phyloP scores from a whole-genome alignment of 1,140 invertebrate species.

The Macrostomum lignano region DNA sequence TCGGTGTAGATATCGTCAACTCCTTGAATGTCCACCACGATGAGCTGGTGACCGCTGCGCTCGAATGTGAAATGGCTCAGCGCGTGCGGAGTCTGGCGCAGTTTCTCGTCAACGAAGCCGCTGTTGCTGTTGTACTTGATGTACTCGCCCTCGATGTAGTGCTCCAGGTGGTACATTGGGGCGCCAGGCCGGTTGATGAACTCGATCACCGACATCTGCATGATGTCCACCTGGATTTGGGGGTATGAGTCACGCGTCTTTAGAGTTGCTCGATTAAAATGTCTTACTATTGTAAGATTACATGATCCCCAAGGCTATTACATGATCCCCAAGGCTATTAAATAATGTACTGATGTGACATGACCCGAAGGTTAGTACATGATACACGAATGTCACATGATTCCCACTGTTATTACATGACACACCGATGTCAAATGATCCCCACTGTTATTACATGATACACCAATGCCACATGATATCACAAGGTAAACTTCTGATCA shows the following conservation, averaged over 20 bases:
- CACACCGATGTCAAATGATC: too few relatives aligned
- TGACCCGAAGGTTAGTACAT: too few relatives aligned
- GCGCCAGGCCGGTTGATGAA: slow-evolving; percentile 29
- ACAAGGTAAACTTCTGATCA: not conserved
- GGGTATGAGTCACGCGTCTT: not conserved
- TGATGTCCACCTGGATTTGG: slow-evolving; percentile 31
- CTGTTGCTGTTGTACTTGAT: slow-evolving; percentile 38
- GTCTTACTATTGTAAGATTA: not conserved
- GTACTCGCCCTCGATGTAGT: slow-evolving; percentile 35
- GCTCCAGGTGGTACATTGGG: slow-evolving; percentile 34
- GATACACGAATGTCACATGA: too few relatives aligned
- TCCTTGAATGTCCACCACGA: slow-evolving; percentile 36
- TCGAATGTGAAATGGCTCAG: slow-evolving; percentile 39
- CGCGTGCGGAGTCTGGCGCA: slow-evolving; percentile 33
- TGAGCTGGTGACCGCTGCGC: slow-evolving; percentile 33
- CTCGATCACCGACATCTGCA: slow-evolving; percentile 35
- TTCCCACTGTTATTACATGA: too few relatives aligned
- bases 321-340: too few relatives aligned
- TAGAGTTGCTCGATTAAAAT: not conserved
- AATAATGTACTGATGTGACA: too few relatives aligned
- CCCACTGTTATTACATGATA: too few relatives aligned
- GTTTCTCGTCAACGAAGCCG: slow-evolving; percentile 33
- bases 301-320: not conserved
- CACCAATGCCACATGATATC: too few relatives aligned
- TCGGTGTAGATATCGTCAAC: slow-evolving; percentile 37